phyloP scores from a whole-genome alignment of 2,113 vertebrate species.

The Emydura subglobosa region DNA sequence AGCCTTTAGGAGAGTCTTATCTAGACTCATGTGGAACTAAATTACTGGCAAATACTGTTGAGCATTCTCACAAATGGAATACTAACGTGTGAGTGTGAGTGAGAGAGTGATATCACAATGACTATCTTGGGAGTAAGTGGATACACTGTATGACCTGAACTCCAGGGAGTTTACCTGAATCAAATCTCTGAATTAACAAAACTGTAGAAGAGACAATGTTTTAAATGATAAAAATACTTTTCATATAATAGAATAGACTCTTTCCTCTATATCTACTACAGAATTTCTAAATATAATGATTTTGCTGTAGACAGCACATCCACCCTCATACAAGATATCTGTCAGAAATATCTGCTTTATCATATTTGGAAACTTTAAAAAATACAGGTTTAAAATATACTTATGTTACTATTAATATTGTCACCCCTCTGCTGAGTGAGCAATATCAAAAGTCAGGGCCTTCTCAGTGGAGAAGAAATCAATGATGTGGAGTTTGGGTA shows the following conservation, averaged over 20 bases:
- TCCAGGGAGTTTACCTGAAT: neutral
- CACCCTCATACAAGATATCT: neutral
- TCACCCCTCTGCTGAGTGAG: neutral
- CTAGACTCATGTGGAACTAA: rapidly evolving
- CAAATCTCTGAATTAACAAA: neutral
- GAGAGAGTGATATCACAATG: neutral
- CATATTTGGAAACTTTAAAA: neutral
- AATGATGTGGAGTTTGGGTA: neutral
- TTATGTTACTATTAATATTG: neutral
- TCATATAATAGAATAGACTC: neutral
- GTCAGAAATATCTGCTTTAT: neutral
- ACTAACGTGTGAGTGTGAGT: neutral
- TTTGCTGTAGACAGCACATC: neutral
- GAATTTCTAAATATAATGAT: neutral
- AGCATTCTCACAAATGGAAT: neutral
- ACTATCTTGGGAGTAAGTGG: neutral
- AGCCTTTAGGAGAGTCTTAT: neutral
- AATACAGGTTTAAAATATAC: neutral
- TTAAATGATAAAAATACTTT: neutral
- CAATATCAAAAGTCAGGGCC: neutral
- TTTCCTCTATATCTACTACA: neutral
- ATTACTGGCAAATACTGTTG: neutral
- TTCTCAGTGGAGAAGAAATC: neutral
- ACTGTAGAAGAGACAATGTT: neutral
- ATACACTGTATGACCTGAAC: neutral